phyloP scores from a whole-genome alignment of 2,888 invertebrate genomes.

The Hirtodrosophila cameraria region DNA sequence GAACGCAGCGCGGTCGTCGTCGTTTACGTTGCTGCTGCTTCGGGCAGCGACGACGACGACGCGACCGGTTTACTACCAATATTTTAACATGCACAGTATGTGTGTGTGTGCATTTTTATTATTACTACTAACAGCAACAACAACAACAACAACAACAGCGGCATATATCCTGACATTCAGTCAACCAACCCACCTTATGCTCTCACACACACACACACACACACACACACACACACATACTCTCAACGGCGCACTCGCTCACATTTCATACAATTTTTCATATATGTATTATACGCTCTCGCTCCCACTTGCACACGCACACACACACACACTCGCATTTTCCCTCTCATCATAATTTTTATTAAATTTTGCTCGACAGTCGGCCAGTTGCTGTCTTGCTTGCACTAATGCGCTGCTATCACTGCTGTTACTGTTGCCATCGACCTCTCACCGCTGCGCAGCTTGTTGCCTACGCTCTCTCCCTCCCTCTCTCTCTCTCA shows the following conservation, averaged over 20 bases:
- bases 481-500: slow-evolving; percentile 37
- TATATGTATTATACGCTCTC: slow-evolving; percentile 60
- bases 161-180: slow-evolving; percentile 72
- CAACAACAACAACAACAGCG: slow-evolving; percentile 23
- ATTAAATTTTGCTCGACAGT: slow-evolving; percentile 69
- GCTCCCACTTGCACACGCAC: slow-evolving; percentile 54
- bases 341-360: slow-evolving; percentile 80
- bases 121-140: slow-evolving; percentile 62
- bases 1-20: slow-evolving; percentile 39
- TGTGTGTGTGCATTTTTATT: slow-evolving; percentile 63
- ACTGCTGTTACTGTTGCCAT: slow-evolving; percentile 72
- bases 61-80: slow-evolving; percentile 68
- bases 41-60: slow-evolving; percentile 44
- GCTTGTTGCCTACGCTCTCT: slow-evolving; percentile 6
- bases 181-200: slow-evolving; percentile 77
- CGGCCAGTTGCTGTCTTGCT: slow-evolving; percentile 43
- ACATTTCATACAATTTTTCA: slow-evolving; percentile 79
- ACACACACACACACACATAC: slow-evolving; percentile 41
- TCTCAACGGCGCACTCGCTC: too few relatives aligned
- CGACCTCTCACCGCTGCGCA: slow-evolving; percentile 51
- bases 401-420: slow-evolving; percentile 27
- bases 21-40: slow-evolving; percentile 47
- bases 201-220: slow-evolving; percentile 45
- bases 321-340: slow-evolving; percentile 37
- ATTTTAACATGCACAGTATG: slow-evolving; percentile 47